Conservation (phyloP, 2,797 vertebrate species). For the Schizopygopsis pylzovi region DNA sequence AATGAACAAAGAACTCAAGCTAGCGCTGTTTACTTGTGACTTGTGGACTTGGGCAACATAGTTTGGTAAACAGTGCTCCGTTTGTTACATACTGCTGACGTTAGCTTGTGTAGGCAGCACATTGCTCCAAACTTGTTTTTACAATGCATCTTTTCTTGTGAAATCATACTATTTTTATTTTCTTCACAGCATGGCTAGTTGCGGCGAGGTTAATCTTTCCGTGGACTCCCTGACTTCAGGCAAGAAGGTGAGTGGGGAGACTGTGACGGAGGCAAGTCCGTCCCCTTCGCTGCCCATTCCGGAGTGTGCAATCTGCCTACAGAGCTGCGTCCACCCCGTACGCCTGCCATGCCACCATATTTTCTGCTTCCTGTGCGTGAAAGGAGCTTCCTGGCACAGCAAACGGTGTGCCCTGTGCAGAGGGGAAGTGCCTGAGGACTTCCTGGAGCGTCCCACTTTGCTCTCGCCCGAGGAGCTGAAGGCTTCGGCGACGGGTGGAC, state of each 20-base stretch:
- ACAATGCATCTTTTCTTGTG: not conserved
- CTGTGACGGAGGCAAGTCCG: slow-evolving; percentile 62
- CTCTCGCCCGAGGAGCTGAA: slow-evolving; percentile 93
- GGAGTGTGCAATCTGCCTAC: slow-evolving; percentile 96
- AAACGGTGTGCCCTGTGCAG: slow-evolving; percentile 95
- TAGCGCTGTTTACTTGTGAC: slow-evolving; percentile 25
- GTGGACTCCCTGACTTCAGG: slow-evolving; percentile 83
- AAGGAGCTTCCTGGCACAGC: slow-evolving; percentile 98
- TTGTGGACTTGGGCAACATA: not conserved
- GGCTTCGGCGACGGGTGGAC: slow-evolving; percentile 87
- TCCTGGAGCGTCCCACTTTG: slow-evolving; percentile 92
- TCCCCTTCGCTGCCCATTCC: slow-evolving; percentile 82
- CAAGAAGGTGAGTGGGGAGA: slow-evolving; percentile 77
- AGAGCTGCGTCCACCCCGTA: slow-evolving; percentile 93
- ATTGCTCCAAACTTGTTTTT: not conserved
- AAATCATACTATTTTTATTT: not conserved
- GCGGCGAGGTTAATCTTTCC: slow-evolving; percentile 86
- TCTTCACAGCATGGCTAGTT: slow-evolving; percentile 88
- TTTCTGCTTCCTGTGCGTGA: slow-evolving; percentile 96
- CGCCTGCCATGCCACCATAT: slow-evolving; percentile 94
- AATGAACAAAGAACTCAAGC: slow-evolving; percentile 38
- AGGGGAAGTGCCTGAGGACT: slow-evolving; percentile 96
- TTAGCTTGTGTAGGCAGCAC: slow-evolving; percentile 25
- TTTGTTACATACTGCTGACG: not conserved
- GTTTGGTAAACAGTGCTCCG: not conserved